Evolutionary conservation across 1,140 invertebrate species (phyloP), one percentile per base, ranked within the genome.

Genomic region (Hylyphantes graminicola): DNA sequence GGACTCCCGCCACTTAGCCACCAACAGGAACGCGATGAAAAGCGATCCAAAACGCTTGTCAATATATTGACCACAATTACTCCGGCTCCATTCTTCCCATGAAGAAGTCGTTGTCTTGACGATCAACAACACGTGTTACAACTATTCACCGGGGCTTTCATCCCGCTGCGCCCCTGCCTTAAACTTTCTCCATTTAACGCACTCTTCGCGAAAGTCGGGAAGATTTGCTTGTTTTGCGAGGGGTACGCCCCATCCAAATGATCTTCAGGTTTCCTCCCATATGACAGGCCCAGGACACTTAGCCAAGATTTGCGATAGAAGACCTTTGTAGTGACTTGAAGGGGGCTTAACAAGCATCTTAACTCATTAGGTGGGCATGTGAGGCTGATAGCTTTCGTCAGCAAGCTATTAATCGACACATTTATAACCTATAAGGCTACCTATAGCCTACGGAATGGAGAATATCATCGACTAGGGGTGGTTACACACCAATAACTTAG

Each of bases 41-140:
- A 73, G 77, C 50, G 57, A 81, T 63, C 57, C 76, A 19, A 15
- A 67, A 78, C 48, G 67, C 68, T 70, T 81, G 79, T 81, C 79
- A 81, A 81, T 81, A 81, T 81, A 81, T 81, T 81, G 79, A 81
- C 79, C 79, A 81, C 79, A 65, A 81, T 81, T 81, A 73, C 68
- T 63, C 67, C 67, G 35, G 13, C 57, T 63, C 79, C 53, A 57
- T 70, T 53, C 55, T 59, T 70, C 53, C 77, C n/a, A 80, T 80
- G 77, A 80, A 80, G 68, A 81, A 70, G 68, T 73, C 79, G 78
- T 80, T 80, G 78, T 72, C 78, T 80, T 57, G 12, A 21, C 79
- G 79, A 81, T 81, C 79, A 81, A 81, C 79, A 81, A 81, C 79
- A 81, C 79, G 79, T 81, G 79, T 81, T 81, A 81, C 79, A 73